Base-by-base conservation (phyloP, 37 sponge, comb jelly and placozoan species). In the Halichondria panicea region DNA sequence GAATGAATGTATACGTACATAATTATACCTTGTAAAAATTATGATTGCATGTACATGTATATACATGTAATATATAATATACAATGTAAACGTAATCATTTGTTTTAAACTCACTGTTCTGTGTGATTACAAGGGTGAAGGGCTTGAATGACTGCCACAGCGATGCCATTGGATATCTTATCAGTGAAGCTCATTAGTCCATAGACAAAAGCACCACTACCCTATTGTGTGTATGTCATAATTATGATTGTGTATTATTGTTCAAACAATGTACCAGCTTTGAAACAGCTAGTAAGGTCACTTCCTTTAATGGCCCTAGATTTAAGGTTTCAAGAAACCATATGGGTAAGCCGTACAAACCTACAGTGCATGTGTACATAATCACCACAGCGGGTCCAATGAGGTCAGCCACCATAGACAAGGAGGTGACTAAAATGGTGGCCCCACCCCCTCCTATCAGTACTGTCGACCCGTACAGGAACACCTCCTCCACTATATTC, bases 121-220 rank as follows among this genome's bases (percentile, higher is more conserved):
- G 37, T 30, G 31, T 13, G 3, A n/a, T 72, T 76, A 55, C 94
- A 91, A 0, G 97, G 97, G 66, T 97, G 97, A 8, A 91, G 61
- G 18, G 71, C 71, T 55, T 97, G 97, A 36, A 94, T 88, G 54
- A 88, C 48, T 35, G 89, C 89, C 22, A 97, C 81, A 1, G 87
- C 92, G 22, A 94, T 50, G 13, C 97, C 97, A 78, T 94, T 97
- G 36, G 90, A 89, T 19, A 97, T 77, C 70, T 97, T 97, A 68
- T 97, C 97, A 0, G 90, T 86, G 81, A 97, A 93, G 28, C 92
- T 91, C 97, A 97, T 97, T 15, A 90, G 78, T 5, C 97, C 97
- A 74, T 97, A 97, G 32, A 97, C 97, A 79, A 97, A 93, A 0
- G 97, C 94, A 71, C 94, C 82, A 55, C 89, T 93, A 3, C 77